These are phyloP conservation scores for Trematomus bernacchii DNA, from an alignment of 2,797 vertebrate species.

Conservation along the genomic window DNA sequence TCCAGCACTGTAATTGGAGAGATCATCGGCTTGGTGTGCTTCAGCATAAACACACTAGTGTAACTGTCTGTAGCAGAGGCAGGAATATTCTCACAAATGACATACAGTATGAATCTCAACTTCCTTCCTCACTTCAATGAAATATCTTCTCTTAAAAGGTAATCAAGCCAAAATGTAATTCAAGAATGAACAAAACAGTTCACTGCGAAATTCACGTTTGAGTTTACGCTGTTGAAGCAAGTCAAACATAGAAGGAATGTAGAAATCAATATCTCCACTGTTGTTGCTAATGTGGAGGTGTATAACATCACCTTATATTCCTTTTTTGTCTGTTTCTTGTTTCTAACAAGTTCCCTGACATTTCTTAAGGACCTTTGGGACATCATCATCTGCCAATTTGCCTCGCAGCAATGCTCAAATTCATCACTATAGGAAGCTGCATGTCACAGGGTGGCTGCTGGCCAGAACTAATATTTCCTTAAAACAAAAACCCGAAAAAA, in stretches of 20 bases:
- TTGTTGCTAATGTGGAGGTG: neutral
- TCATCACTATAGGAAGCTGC: neutral
- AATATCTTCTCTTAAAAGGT: neutral
- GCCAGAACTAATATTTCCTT: constrained; percentile 7
- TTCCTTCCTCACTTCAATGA: neutral
- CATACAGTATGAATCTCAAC: neutral
- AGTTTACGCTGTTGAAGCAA: neutral
- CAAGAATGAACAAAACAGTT: neutral
- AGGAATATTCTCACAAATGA: neutral
- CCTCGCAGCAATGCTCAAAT: neutral
- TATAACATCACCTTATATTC: neutral
- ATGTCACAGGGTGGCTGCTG: neutral
- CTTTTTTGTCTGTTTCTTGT: neutral
- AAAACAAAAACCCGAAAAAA: neutral
- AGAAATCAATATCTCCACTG: neutral
- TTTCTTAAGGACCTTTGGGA: neutral
- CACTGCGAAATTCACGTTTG: neutral
- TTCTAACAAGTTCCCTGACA: neutral
- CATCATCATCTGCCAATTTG: neutral
- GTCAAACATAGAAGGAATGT: neutral
- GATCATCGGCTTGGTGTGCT: too few relatives aligned
- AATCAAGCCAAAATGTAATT: neutral
- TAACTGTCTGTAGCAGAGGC: neutral
- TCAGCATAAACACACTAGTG: neutral
- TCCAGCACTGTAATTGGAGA: neutral